Conservation (phyloP, 2,888 invertebrate genomes). For the Polymixis lichenea region DNA sequence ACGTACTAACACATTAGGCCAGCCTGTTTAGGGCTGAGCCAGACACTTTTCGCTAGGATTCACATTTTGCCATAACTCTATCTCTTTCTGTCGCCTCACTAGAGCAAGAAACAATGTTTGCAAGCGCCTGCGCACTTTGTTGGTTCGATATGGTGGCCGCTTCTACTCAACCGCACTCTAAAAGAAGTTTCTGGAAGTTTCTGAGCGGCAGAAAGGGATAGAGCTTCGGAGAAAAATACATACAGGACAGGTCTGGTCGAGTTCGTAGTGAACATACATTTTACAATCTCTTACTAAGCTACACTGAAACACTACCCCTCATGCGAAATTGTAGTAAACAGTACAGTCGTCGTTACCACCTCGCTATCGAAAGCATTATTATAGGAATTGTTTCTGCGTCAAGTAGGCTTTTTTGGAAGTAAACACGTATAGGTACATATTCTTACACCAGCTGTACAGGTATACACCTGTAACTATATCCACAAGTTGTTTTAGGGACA, state of each 20-base stretch:
- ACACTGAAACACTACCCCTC: slow-evolving; percentile 9
- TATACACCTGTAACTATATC: background rate
- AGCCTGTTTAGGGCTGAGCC: background rate
- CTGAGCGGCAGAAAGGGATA: background rate
- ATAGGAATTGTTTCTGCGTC: background rate
- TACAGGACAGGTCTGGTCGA: background rate
- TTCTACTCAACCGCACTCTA: background rate
- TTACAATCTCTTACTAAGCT: background rate
- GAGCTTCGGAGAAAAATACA: background rate
- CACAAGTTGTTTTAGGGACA: background rate
- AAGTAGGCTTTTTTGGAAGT: slow-evolving; percentile 2
- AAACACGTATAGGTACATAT: background rate
- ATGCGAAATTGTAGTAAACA: background rate
- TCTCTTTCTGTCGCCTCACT: background rate
- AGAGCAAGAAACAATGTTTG: background rate
- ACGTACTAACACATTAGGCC: slow-evolving; percentile 29
- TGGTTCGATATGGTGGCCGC: background rate
- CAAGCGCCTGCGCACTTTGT: background rate
- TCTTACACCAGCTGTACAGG: background rate
- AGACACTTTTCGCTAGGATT: background rate
- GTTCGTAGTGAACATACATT: slow-evolving; percentile 4
- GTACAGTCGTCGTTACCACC: background rate
- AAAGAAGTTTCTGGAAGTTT: too few relatives aligned
- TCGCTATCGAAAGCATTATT: slow-evolving; percentile 8
- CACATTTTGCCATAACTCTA: background rate